phyloP scores from a whole-genome alignment of 2,113 vertebrate species.

The Meriones unguiculatus region DNA sequence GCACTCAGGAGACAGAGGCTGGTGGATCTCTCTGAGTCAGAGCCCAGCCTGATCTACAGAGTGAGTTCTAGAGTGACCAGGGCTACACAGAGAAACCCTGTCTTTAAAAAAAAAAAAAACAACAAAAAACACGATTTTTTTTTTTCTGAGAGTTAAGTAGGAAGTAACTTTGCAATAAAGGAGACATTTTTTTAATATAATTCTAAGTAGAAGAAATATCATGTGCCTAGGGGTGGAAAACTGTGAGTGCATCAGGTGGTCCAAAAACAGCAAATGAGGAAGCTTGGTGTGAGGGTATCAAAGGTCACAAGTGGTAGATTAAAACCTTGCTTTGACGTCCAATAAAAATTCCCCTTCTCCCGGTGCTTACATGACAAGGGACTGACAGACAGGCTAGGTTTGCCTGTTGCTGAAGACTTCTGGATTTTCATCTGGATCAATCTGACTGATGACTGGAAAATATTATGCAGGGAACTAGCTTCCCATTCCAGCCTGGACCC shows the following conservation, averaged over 20 bases:
- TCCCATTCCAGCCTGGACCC: background rate
- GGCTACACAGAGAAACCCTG: background rate
- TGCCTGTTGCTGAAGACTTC: background rate
- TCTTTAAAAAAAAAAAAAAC: background rate
- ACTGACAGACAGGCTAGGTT: background rate
- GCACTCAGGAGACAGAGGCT: background rate
- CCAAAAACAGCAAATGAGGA: background rate
- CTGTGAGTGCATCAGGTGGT: no score
- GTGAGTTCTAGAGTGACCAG: background rate
- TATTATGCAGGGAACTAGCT: background rate
- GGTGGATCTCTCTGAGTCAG: background rate
- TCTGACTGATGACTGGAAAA: background rate
- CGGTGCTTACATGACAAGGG: background rate
- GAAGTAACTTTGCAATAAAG: background rate
- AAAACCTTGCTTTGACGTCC: background rate
- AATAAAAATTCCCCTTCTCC: background rate
- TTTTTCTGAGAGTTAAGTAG: background rate
- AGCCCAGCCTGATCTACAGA: background rate
- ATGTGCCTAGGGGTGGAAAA: background rate
- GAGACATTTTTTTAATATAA: background rate
- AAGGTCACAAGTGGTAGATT: background rate
- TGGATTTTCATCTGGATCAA: background rate
- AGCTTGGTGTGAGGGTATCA: accelerated
- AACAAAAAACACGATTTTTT: background rate
- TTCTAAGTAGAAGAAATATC: background rate